Percentiles rank a stretch among this genome's conserved stretches.
Conservation (phyloP, 2,888 invertebrate species). For the Oegoconia quadripuncta region DNA sequence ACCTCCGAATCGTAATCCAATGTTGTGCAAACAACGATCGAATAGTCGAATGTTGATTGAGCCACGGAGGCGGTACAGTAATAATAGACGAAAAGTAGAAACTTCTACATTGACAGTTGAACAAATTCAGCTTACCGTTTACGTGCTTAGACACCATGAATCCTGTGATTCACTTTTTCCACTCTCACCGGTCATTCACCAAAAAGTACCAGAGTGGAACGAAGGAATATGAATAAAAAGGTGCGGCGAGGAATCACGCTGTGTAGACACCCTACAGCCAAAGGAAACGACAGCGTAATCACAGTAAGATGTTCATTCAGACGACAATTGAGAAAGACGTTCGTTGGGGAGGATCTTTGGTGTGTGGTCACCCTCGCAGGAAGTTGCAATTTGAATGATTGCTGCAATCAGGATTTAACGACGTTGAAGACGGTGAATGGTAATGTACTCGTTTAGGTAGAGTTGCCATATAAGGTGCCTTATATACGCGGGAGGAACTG, state of each 20-base stretch:
- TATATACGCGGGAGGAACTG: too few relatives aligned
- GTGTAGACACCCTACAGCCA: constrained; percentile 58
- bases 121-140: constrained; percentile 52
- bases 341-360: constrained; percentile 50
- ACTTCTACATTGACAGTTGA: constrained; percentile 20
- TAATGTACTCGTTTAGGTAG: too few relatives aligned
- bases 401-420: constrained; percentile 33
- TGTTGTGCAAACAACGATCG: too few relatives aligned
- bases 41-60: too few relatives aligned
- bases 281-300: constrained; percentile 48
- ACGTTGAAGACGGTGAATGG: constrained; percentile 18
- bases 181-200: constrained; percentile 73
- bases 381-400: constrained; percentile 48
- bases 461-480: too few relatives aligned
- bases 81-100: background rate
- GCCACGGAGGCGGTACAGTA: background rate
- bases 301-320: constrained; percentile 38
- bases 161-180: constrained; percentile 72
- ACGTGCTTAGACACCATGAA: constrained; percentile 65
- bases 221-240: constrained; percentile 70
- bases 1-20: too few relatives aligned
- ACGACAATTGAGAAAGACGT: constrained; percentile 47
- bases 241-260: constrained; percentile 72
- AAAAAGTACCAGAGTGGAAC: constrained; percentile 62
- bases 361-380: constrained; percentile 60